phyloP scores from a whole-genome alignment of 2,888 invertebrate species.

The Eueremaeus valkanovi region DNA sequence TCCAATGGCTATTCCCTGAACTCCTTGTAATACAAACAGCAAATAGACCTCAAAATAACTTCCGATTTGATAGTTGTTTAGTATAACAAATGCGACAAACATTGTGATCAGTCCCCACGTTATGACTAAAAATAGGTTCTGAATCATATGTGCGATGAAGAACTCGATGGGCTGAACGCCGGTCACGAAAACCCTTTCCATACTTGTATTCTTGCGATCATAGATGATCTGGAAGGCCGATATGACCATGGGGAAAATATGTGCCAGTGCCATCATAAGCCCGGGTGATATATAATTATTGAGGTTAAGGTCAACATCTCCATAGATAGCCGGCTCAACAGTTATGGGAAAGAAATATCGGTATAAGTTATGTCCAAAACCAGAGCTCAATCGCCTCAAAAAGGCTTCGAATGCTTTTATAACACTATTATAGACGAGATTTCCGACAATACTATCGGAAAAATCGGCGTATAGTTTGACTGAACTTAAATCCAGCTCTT shows the following conservation, averaged over 20 bases:
- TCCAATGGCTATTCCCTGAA: constrained; percentile 34
- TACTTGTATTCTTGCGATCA: constrained; percentile 35
- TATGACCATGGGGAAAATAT: constrained; percentile 35
- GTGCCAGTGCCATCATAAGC: constrained; percentile 25
- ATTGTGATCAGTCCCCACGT: constrained; percentile 14
- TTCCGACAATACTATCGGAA: constrained; percentile 36
- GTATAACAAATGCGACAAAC: constrained; percentile 29
- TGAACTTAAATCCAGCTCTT: constrained; percentile 26
- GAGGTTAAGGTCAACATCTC: constrained; percentile 7
- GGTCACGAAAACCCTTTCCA: constrained; percentile 34
- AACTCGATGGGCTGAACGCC: constrained; percentile 36
- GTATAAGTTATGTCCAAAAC: constrained; percentile 31
- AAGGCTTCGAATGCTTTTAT: constrained; percentile 34
- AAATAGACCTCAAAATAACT: constrained; percentile 36
- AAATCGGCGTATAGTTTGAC: constrained; percentile 34
- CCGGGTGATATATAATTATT: background rate
- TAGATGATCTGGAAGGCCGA: constrained; percentile 33
- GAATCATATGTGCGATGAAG: constrained; percentile 30
- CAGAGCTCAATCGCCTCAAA: constrained; percentile 9
- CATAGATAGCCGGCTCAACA: constrained; percentile 33
- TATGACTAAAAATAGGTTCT: constrained; percentile 7
- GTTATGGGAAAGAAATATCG: constrained; percentile 29
- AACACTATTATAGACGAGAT: constrained; percentile 23
- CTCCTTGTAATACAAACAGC: constrained; percentile 31
- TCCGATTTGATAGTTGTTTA: constrained; percentile 15